These are phyloP conservation scores for Ectemnius cavifrons DNA, from an alignment of 2,888 invertebrate genomes.

Conservation along the genomic window DNA sequence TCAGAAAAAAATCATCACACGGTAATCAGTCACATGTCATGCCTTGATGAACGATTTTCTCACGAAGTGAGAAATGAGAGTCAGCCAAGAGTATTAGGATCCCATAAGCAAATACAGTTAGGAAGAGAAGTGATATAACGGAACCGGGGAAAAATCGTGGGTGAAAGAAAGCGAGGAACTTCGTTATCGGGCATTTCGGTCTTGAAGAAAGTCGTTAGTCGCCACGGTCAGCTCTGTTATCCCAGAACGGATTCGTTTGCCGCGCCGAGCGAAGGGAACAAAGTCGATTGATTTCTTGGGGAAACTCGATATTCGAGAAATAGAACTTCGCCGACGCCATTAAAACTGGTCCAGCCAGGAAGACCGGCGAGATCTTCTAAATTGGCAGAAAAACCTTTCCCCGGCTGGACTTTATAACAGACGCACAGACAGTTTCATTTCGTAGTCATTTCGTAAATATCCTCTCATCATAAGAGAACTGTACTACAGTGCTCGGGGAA, in stretches of 20 bases:
- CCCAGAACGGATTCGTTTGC: conserved; percentile 51
- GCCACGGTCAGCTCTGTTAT: conserved; percentile 50
- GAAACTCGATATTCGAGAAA: conserved; percentile 56
- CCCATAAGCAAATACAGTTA: conserved; percentile 59
- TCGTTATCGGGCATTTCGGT: conserved; percentile 67
- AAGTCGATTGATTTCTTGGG: conserved; percentile 59
- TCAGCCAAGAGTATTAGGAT: conserved; percentile 21
- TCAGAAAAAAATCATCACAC: too few species aligned
- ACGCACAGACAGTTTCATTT: background rate
- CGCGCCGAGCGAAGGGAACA: conserved; percentile 54
- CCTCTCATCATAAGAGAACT: too few species aligned
- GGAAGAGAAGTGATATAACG: conserved; percentile 24
- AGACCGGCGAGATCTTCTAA: conserved; percentile 35
- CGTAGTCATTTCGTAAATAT: too few species aligned
- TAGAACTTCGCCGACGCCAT: conserved; percentile 52
- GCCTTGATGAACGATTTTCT: too few species aligned
- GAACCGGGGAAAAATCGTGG: too few species aligned
- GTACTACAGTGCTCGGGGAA: too few species aligned
- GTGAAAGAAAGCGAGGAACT: conserved; percentile 49
- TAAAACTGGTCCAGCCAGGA: conserved; percentile 45
- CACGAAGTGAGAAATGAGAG: too few species aligned
- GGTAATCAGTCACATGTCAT: too few species aligned
- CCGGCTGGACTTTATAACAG: background rate
- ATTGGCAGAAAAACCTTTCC: conserved; percentile 43
- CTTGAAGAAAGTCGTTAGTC: conserved; percentile 66